Evolutionary conservation across 2,113 vertebrate species (phyloP), one percentile per base, ranked within the genome.

Genomic region (Progne subis): DNA sequence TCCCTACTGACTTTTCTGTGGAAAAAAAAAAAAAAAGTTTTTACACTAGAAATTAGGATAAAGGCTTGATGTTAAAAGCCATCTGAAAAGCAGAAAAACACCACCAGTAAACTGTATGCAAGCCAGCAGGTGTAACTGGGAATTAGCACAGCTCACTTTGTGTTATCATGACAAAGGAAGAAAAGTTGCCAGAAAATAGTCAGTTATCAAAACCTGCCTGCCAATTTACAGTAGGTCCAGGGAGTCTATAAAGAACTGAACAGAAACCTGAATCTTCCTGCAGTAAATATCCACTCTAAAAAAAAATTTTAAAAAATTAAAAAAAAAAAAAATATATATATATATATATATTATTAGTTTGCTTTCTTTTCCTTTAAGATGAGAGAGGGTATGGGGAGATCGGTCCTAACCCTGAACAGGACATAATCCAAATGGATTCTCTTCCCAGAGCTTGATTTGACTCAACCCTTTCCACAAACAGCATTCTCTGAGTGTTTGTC

Each of bases 381-480:
- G 18, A 90, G 39, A 72, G 41, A 69, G 19, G 16, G 11, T 3
- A 19, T 16, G 39, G 12, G 63, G 18, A 34, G 8, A 20, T 63
- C 0, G 0, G 14, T 23, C 31, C 19, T 39, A 77, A n/a, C 8
- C 8, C 31, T 53, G 39, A 60, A 68, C 13, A 78, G 74, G 47
- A 78, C 24, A 37, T 46, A 79, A 92, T 46, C 31, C 67, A 80
- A 83, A 86, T 4, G 3, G 63, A 82, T 60, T 23, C 26, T 56
- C 57, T 68, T 94, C n/a, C 46, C 31, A 72, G 5, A 67, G 41
- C 11, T 47, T 64, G 28, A 79, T 56, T 86, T 81, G 31, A 55
- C 20, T 34, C 63, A 69, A 72, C 28, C 13, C 37, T 46, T 63
- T 65, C 39, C 23, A 41, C 47, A 85, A 72, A 79, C 67, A 69